These are phyloP conservation scores for Torymus auratus DNA, from an alignment of 2,888 invertebrate genomes.

Conservation along the genomic window DNA sequence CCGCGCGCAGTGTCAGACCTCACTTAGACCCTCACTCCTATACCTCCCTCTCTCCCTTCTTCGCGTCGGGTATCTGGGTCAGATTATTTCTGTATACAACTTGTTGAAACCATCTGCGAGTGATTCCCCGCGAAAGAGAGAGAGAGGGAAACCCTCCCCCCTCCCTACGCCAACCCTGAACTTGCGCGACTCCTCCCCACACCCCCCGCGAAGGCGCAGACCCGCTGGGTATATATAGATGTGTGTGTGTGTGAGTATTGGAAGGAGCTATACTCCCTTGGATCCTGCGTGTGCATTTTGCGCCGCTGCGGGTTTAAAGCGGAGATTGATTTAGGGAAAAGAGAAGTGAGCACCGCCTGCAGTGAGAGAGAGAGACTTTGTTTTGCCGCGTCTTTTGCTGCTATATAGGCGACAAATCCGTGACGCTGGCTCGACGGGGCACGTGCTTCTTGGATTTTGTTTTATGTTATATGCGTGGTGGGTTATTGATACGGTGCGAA, in stretches of 20 bases:
- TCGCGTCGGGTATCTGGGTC: slow-evolving; percentile 71
- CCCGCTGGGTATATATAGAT: too few relatives aligned
- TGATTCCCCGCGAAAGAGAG: background rate
- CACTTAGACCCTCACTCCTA: slow-evolving; percentile 63
- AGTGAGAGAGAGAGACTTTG: background rate
- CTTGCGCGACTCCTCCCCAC: slow-evolving; percentile 23
- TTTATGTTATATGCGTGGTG: too few relatives aligned
- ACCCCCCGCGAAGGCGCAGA: too few relatives aligned
- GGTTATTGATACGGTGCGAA: background rate
- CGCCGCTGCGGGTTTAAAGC: too few relatives aligned
- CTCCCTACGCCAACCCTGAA: slow-evolving; percentile 24
- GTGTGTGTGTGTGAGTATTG: too few relatives aligned
- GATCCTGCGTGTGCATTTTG: too few relatives aligned
- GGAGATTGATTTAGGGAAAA: background rate
- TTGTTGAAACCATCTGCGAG: slow-evolving; percentile 63
- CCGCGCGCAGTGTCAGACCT: slow-evolving; percentile 63
- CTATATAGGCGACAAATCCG: too few relatives aligned
- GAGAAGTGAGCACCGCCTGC: background rate
- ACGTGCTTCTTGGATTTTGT: too few relatives aligned
- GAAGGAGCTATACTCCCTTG: too few relatives aligned
- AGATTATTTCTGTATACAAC: slow-evolving; percentile 68
- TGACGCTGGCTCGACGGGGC: too few relatives aligned
- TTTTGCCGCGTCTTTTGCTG: background rate
- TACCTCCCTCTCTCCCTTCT: background rate
- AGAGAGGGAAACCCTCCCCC: background rate